A percentile compares a stretch with the other conserved stretches of the same genome.
phyloP scores from a whole-genome alignment of 2,888 invertebrate species.

The Drosophila imparisetae region DNA sequence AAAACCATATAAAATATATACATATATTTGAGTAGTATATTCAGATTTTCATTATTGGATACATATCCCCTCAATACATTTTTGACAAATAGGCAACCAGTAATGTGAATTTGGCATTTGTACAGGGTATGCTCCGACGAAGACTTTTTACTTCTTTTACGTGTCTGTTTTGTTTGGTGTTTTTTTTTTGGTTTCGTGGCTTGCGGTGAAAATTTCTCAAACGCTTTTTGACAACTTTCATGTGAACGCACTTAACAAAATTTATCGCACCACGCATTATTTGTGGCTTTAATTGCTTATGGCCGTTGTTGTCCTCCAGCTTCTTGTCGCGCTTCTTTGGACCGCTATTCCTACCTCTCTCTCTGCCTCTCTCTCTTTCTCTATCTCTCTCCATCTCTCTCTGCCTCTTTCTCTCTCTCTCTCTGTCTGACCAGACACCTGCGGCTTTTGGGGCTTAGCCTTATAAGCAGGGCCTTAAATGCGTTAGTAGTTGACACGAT shows the following conservation, averaged over 20 bases:
- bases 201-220: conserved; percentile 75
- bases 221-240: conserved; percentile 81
- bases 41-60: neutral
- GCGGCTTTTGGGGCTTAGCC: conserved; percentile 35
- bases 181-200: conserved; percentile 13
- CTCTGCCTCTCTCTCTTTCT: no score
- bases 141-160: no score
- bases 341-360: neutral
- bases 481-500: conserved; percentile 68
- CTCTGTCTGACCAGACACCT: conserved; percentile 36
- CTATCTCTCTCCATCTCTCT: neutral
- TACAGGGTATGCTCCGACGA: neutral
- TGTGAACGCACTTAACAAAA: conserved; percentile 81
- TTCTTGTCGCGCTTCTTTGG: conserved; percentile 56
- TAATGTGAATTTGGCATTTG: neutral
- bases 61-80: neutral
- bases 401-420: neutral
- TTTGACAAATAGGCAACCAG: neutral
- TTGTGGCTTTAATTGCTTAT: conserved; percentile 78
- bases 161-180: neutral
- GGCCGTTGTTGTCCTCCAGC: conserved; percentile 59
- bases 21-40: neutral
- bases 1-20: neutral
- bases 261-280: conserved; percentile 79
- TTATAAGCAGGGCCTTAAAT: conserved; percentile 55